Evolutionary conservation across 2,113 vertebrate species (phyloP), one percentile per base, ranked within the genome.

Genomic region (Atrichornis clamosus): DNA sequence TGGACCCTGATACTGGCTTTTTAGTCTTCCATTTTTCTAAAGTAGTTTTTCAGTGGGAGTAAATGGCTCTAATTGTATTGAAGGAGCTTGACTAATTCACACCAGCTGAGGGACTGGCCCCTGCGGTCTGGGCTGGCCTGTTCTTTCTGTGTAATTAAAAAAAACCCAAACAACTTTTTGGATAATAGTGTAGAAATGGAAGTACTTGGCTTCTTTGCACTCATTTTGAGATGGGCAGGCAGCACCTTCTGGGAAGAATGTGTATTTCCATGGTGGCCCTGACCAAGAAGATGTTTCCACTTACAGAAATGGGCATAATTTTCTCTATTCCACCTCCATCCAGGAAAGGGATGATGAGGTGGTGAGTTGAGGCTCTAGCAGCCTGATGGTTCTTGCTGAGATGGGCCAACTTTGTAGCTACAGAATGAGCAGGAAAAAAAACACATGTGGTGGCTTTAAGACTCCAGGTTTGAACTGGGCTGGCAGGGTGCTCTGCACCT

Each of bases 41-140:
- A 96, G 95, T 90, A 90, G 64, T 64, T 93, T 94, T 96, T 89
- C 92, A 89, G 72, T 60, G 79, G 76, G 56, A 94, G 76, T 88
- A 81, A 93, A 90, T 89, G 32, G 78, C 75, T 96, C 49, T 88
- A 94, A 92, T 95, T 96, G 92, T 94, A 74, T 84, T 89, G 88
- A 92, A 87, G 76, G 76, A 96, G 93, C 92, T 96, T 84, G 73
- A 88, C 93, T 96, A 94, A 95, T 94, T 95, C 90, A 86, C 82
- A 90, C 82, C 95, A 96, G 95, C 95, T 97, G 95, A 94, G 47
- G 68, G 44, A 90, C 56, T 84, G 92, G 87, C 87, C 95, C 91
- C 86, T 74, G 90, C 94, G 85, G 92, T 96, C 75, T 95, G 95
- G 94, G 87, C 75, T 86, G 90, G 82, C 30, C 85, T 88, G 62